These are phyloP conservation scores for Strigamia transsilvanica DNA, from an alignment of 2,888 invertebrate species.

Conservation along the genomic window DNA sequence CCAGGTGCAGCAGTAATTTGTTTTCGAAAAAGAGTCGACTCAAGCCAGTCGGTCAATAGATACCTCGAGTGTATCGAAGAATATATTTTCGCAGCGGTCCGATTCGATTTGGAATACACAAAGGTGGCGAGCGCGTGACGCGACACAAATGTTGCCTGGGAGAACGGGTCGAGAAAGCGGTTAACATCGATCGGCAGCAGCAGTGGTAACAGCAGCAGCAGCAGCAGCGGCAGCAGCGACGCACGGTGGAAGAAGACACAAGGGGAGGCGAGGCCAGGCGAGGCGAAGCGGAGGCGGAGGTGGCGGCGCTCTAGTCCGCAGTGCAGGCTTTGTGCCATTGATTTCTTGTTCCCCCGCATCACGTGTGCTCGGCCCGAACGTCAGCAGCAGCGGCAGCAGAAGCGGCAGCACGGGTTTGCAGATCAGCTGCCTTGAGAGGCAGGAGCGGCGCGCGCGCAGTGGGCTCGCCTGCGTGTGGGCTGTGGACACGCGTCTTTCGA, in stretches of 20 bases:
- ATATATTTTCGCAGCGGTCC: no score
- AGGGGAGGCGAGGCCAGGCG: not conserved
- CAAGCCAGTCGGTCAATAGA: not conserved
- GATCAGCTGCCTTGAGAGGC: conserved; percentile 28
- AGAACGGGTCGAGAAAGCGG: conserved; percentile 24
- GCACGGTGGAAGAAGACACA: no score
- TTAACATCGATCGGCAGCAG: not conserved
- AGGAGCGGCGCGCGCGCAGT: conserved; percentile 37
- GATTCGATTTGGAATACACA: not conserved
- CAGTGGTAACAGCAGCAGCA: no score
- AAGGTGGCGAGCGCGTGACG: not conserved
- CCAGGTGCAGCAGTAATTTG: not conserved
- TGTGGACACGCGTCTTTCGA: not conserved
- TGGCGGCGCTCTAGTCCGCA: conserved; percentile 23
- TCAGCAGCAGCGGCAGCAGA: not conserved
- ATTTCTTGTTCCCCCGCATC: conserved; percentile 50
- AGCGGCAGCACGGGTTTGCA: conserved; percentile 11
- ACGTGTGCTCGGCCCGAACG: conserved; percentile 40
- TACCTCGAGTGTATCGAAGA: no score
- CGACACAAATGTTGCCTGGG: conserved; percentile 14
- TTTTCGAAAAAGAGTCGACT: not conserved
- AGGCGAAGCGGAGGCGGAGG: not conserved
- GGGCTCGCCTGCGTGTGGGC: conserved; percentile 34
- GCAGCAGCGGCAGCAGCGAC: not conserved
- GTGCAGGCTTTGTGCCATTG: conserved; percentile 34